phyloP scores from a whole-genome alignment of 2,797 vertebrate species.

The Nyctalus aviator region DNA sequence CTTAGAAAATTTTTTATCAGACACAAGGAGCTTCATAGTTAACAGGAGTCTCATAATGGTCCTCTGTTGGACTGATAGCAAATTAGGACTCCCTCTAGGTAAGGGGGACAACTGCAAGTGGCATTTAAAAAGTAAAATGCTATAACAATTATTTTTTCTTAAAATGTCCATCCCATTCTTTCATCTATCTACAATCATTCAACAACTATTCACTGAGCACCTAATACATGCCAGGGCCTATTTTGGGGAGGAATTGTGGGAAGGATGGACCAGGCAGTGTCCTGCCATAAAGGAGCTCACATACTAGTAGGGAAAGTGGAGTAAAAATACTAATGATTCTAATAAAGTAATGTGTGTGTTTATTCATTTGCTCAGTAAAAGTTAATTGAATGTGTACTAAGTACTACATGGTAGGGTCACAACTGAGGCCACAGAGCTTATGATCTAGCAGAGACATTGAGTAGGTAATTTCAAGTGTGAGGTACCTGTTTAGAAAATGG shows the following conservation, averaged over 20 bases:
- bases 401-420: neutral
- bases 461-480: neutral
- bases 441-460: neutral
- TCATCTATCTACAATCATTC: neutral
- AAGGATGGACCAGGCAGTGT: neutral
- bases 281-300: neutral
- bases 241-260: neutral
- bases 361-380: neutral
- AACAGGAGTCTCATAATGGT: neutral
- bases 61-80: neutral
- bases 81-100: neutral
- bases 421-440: neutral
- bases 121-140: slow-evolving; percentile 29
- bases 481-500: slow-evolving; percentile 3
- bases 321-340: neutral
- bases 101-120: neutral
- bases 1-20: neutral
- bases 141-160: neutral
- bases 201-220: neutral
- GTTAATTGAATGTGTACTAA: neutral
- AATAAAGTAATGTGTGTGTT: neutral
- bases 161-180: neutral
- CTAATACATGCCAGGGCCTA: neutral
- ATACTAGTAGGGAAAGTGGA: neutral
- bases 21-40: neutral